Base-by-base conservation (phyloP, 1,140 invertebrate genomes). In the Megathymus violae region DNA sequence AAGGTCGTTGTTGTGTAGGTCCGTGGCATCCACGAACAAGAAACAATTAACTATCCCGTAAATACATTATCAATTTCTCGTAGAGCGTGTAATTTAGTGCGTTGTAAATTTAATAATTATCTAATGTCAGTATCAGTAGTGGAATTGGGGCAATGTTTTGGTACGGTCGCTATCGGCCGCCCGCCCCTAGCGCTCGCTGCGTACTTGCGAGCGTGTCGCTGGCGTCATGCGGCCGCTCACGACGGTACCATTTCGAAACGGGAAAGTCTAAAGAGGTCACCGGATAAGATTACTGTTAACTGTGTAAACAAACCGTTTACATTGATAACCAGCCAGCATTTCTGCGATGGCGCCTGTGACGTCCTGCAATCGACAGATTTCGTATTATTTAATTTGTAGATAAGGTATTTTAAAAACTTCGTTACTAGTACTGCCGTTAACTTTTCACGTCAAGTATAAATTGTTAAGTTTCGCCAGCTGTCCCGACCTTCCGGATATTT, bases 251-350 rank as follows among this genome's bases (percentile, higher is more conserved):
- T 87, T 87, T 88, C 81, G 82, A 87, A 86, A 90, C 88, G 84
- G 88, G 85, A 88, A 80, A 90, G 76, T 84, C 71, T 82, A 90
- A 90, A 84, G 84, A 84, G 88, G 88, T 88, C 85, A 86, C 77
- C 77, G 84, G 88, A 90, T 90, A 90, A 88, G 85, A 90, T 88
- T 88, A 88, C 85, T 78, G 79, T 80, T 86, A 80, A 85, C 85
- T 83, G 85, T 85, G 85, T 90, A 90, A 90, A 88, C 85, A 88
- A 86, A 85, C 80, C 82, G 84, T 85, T 86, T 82, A 86, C 82
- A 84, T 86, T 86, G 83, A 89, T 89, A 89, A 84, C 77, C 81
- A 64, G 75, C 75, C 84, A 80, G 79, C 71, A 77, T 85, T 85
- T 85, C 79, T 81, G 80, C 83, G 80, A 77, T 79, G 80, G 78